Base-by-base conservation (phyloP, 2,888 invertebrate species). In the Biston stratarius region DNA sequence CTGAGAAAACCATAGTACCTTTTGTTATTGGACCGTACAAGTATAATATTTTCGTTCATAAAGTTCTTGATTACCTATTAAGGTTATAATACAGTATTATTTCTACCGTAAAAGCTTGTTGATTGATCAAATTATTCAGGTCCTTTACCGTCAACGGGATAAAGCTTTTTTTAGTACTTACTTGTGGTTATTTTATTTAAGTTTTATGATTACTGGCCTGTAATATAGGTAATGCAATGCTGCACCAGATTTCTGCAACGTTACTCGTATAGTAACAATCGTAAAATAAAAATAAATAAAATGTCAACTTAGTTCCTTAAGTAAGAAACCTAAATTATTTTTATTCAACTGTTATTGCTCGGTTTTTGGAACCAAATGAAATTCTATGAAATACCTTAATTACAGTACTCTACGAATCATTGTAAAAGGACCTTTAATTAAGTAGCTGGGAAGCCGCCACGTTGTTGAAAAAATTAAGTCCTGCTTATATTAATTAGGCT, bases 11-110 rank as follows among this genome's bases (percentile, higher is more conserved):
- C 36, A 40, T 15, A 48, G 67, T 61, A 66, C 61, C 61, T 70
- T 62, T 63, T 71, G 52, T 71, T 66, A 67, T 69, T 72, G 69
- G 67, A 67, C 57, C 64, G 53, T 57, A 61, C 58, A 51, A 70
- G 69, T 66, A 69, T 67, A 64, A 72, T 74, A 67, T 67, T 67
- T 73, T 67, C 57, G 68, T 70, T 59, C 67, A 67, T 73, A 75
- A 71, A 72, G 59, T 66, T 60, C 74, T 75, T 75, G 73, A 73
- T 73, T 75, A 72, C 64, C 63, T 61, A 69, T 72, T 70, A 58
- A 12, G 64, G 58, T 64, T 70, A 62, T 60, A 65, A 66, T 68
- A 74, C 44, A 53, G 61, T 65, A 70, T 69, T 66, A 69, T 55
- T 69, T 64, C 33, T 56, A 47, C 49, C 45, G 64, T 59, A 52